Conservation (phyloP, 1,140 invertebrate species). For the Cecropterus lyciades region DNA sequence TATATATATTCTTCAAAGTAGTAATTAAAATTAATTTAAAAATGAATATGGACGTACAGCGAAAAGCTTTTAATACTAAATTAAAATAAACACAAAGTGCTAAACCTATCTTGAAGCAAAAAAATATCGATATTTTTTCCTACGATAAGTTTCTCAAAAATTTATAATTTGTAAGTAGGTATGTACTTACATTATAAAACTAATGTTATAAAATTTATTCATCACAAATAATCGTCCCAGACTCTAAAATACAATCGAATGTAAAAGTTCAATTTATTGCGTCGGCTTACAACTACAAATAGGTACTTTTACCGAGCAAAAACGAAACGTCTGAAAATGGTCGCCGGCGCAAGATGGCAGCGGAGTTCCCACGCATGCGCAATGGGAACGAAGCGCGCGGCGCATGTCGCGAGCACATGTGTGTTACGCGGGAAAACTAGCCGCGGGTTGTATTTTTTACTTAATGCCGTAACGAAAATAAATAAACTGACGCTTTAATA, state of each 20-base stretch:
- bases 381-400: conserved; percentile 66
- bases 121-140: too few species aligned
- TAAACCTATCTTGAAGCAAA: too few species aligned
- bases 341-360: conserved; percentile 63
- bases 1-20: too few species aligned
- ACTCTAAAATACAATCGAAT: neutral
- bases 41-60: too few species aligned
- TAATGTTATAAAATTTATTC: too few species aligned
- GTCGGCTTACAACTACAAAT: conserved; percentile 38
- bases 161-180: too few species aligned
- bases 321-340: conserved; percentile 68
- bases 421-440: conserved; percentile 67
- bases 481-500: conserved; percentile 41
- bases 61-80: too few species aligned
- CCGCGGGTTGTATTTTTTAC: conserved; percentile 52
- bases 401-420: conserved; percentile 59
- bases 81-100: too few species aligned
- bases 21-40: too few species aligned
- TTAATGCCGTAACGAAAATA: conserved; percentile 43
- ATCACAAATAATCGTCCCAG: neutral
- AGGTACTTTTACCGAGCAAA: conserved; percentile 64
- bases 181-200: too few species aligned
- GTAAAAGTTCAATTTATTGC: conserved; percentile 16
- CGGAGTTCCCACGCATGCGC: conserved; percentile 66
- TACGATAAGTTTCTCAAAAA: too few species aligned